Conservation (phyloP, 2,888 invertebrate species). For the Drosophila pullipes region DNA sequence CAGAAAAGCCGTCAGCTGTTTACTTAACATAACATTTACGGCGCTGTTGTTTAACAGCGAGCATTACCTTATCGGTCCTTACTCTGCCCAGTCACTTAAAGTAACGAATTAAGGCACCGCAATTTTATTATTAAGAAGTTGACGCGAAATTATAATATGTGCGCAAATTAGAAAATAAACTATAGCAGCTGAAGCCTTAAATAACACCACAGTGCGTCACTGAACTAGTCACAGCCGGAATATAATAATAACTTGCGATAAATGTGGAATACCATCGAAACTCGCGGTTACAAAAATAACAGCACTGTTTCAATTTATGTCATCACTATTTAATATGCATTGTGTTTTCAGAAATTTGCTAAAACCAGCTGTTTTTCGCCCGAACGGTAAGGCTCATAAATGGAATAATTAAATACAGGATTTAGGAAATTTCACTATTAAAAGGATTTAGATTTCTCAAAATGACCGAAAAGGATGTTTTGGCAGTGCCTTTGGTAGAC, state of each 20-base stretch:
- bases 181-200: neutral
- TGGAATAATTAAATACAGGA: neutral
- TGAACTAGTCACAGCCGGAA: neutral
- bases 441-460: conserved; percentile 37
- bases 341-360: conserved; percentile 51
- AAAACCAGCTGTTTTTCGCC: conserved; percentile 59
- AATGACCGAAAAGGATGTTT: conserved; percentile 84
- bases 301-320: conserved; percentile 3
- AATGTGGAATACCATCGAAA: neutral
- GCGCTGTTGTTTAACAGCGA: conserved; percentile 5
- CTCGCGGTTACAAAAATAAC: conserved; percentile 13
- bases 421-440: too few relatives aligned
- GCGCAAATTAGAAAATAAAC: neutral
- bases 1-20: conserved; percentile 32
- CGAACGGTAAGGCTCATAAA: conserved; percentile 17
- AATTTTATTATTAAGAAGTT: neutral
- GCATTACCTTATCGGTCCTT: neutral
- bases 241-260: neutral
- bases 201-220: neutral
- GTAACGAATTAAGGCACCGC: neutral
- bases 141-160: neutral
- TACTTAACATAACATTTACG: conserved; percentile 19
- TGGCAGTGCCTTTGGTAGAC: conserved; percentile 88
- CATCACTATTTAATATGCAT: conserved; percentile 36
- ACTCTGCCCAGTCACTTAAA: neutral